Percentiles rank a stretch among this genome's conserved stretches.
phyloP scores from a whole-genome alignment of 2,888 invertebrate genomes.

The Lottia scabra region DNA sequence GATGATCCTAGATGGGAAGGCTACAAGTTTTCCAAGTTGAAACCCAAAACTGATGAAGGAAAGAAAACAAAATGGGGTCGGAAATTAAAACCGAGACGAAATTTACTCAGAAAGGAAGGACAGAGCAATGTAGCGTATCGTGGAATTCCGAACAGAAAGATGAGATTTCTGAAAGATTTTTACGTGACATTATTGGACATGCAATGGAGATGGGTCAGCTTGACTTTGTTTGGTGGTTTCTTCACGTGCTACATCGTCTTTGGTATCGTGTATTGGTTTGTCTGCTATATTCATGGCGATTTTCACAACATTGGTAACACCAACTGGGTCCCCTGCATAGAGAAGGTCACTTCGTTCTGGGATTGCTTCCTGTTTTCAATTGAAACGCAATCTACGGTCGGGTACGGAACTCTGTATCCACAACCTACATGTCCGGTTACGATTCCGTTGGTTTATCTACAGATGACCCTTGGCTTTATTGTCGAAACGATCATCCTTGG shows the following conservation, averaged over 20 bases:
- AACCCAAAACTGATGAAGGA: slow-evolving; percentile 20
- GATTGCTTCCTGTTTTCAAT: slow-evolving; percentile 95
- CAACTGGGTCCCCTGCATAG: slow-evolving; percentile 69
- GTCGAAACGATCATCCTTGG: slow-evolving; percentile 80
- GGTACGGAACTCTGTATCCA: slow-evolving; percentile 86
- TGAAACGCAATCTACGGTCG: slow-evolving; percentile 97
- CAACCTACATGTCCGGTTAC: slow-evolving; percentile 93
- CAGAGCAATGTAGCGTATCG: slow-evolving; percentile 95
- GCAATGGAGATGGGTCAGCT: slow-evolving; percentile 86
- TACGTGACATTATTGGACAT: slow-evolving; percentile 95
- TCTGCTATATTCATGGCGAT: slow-evolving; percentile 67
- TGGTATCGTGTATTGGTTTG: slow-evolving; percentile 71
- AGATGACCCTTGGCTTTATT: slow-evolving; percentile 89
- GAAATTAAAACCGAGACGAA: slow-evolving; percentile 56
- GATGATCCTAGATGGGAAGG: slow-evolving; percentile 30
- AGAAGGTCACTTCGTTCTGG: slow-evolving; percentile 86
- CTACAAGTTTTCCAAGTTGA: slow-evolving; percentile 27
- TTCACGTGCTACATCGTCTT: slow-evolving; percentile 88
- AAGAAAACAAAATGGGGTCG: slow-evolving; percentile 24
- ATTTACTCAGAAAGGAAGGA: slow-evolving; percentile 95
- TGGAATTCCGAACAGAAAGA: slow-evolving; percentile 73
- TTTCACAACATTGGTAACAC: slow-evolving; percentile 49
- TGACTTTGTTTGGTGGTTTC: slow-evolving; percentile 90
- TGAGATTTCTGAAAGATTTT: slow-evolving; percentile 75
- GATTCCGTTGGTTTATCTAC: slow-evolving; percentile 88